These are phyloP conservation scores for Parnassius smintheus DNA, from an alignment of 2,888 invertebrate species.

Conservation along the genomic window DNA sequence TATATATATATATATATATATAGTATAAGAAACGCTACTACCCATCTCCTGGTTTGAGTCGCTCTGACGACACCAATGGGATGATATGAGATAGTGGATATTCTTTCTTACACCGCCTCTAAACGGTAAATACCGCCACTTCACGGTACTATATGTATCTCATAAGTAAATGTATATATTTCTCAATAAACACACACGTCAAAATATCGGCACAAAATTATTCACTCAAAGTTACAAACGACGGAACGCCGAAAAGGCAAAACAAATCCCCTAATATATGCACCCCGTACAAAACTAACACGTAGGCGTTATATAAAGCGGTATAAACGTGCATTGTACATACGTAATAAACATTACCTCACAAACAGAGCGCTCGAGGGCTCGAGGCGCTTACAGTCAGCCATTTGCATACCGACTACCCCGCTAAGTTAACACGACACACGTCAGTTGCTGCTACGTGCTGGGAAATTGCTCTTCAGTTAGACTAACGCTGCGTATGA, in stretches of 20 bases:
- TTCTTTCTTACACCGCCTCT: too few relatives aligned
- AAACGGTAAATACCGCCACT: too few relatives aligned
- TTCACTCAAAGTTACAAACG: constrained; percentile 1
- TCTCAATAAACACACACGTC: too few relatives aligned
- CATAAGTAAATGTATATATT: too few relatives aligned
- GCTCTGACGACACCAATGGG: too few relatives aligned
- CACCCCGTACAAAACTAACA: constrained; percentile 34
- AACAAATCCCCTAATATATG: constrained; percentile 38
- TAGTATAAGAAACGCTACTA: too few relatives aligned
- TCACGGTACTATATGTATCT: too few relatives aligned
- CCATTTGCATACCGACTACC: constrained; percentile 62
- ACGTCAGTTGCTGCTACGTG: constrained; percentile 55
- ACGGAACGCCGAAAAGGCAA: constrained; percentile 19
- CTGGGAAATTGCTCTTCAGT: constrained; percentile 43
- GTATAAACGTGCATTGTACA: constrained; percentile 42
- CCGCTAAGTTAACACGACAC: constrained; percentile 58
- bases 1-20: too few relatives aligned
- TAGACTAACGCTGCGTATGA: constrained; percentile 33
- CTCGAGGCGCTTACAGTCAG: constrained; percentile 37
- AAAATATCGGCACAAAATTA: not conserved
- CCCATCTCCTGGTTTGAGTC: too few relatives aligned
- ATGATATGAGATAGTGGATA: too few relatives aligned
- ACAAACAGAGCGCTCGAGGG: constrained; percentile 54
- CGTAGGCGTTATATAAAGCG: constrained; percentile 40
- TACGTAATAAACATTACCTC: constrained; percentile 58